These are phyloP conservation scores for Halocynthia aurantium DNA, from an alignment of 23 tunicate genomes.

Conservation along the genomic window DNA sequence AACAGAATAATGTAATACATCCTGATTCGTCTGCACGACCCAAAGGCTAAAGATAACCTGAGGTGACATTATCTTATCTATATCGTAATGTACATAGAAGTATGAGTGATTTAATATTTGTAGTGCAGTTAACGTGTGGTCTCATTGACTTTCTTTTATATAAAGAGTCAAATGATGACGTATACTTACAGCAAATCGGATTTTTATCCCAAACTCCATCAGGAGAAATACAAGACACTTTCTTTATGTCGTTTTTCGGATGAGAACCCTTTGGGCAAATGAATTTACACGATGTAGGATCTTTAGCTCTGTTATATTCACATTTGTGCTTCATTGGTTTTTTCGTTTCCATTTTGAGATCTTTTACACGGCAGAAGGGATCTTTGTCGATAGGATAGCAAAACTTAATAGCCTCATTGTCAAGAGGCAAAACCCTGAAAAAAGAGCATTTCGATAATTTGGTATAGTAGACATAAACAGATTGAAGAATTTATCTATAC, in stretches of 20 bases:
- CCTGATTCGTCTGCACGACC: no score
- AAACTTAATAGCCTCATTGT: conserved; percentile 23
- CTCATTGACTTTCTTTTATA: no score
- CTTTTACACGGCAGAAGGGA: conserved; percentile 33
- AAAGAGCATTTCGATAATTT: neutral
- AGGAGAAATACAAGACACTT: conserved; percentile 13
- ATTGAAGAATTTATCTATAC: neutral
- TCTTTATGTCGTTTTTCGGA: conserved; percentile 30
- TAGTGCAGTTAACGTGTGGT: no score
- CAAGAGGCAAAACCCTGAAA: conserved; percentile 28
- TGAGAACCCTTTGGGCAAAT: conserved; percentile 45
- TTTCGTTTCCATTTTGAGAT: conserved; percentile 15
- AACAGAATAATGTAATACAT: no score
- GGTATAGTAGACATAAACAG: neutral
- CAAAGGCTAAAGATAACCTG: no score
- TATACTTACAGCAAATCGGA: conserved; percentile 50
- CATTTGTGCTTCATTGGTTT: conserved; percentile 39
- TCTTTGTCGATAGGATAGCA: conserved; percentile 39
- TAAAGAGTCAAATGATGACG: no score
- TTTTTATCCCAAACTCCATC: conserved; percentile 32
- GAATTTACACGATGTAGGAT: conserved; percentile 39
- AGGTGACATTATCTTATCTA: no score
- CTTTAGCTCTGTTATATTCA: conserved; percentile 16
- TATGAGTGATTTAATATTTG: no score
- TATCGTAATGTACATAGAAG: no score